phyloP scores from a whole-genome alignment of 2,888 invertebrate species.

The Bibio marci region DNA sequence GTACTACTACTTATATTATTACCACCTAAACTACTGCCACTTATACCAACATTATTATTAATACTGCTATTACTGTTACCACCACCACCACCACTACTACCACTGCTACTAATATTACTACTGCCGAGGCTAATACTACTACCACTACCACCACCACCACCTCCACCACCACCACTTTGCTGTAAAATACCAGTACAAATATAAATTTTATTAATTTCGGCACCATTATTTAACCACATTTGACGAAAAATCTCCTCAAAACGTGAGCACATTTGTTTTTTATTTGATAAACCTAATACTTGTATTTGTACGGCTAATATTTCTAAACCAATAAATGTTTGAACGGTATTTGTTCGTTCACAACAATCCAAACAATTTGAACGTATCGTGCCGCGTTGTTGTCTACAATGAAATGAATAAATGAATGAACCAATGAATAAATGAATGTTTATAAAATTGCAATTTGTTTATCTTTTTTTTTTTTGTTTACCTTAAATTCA shows the following conservation, averaged over 20 bases:
- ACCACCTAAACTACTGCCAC: too few species aligned
- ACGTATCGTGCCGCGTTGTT: conserved; percentile 81
- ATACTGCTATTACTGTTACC: neutral
- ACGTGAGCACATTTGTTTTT: conserved; percentile 74
- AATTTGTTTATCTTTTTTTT: too few species aligned
- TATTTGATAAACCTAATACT: conserved; percentile 58
- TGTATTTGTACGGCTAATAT: conserved; percentile 43
- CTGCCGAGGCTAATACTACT: too few species aligned
- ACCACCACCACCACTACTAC: conserved; percentile 47
- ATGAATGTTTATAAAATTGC: too few species aligned
- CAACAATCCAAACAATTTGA: conserved; percentile 97
- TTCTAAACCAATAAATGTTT: conserved; percentile 85
- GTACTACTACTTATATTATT: too few species aligned
- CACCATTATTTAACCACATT: conserved; percentile 98
- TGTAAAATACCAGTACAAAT: conserved; percentile 98
- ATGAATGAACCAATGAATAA: too few species aligned
- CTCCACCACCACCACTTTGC: too few species aligned
- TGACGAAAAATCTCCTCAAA: conserved; percentile 91
- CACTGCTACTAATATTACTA: too few species aligned
- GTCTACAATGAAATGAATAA: conserved; percentile 15
- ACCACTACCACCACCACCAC: too few species aligned
- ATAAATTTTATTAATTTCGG: conserved; percentile 98
- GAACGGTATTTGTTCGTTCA: conserved; percentile 96
- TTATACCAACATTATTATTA: too few species aligned
- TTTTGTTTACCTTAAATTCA: too few species aligned